A percentile compares a stretch with the other conserved stretches of the same genome.
These are phyloP conservation scores for Pseudopleuronectes americanus DNA, from an alignment of 2,797 vertebrate genomes.

Conservation along the genomic window DNA sequence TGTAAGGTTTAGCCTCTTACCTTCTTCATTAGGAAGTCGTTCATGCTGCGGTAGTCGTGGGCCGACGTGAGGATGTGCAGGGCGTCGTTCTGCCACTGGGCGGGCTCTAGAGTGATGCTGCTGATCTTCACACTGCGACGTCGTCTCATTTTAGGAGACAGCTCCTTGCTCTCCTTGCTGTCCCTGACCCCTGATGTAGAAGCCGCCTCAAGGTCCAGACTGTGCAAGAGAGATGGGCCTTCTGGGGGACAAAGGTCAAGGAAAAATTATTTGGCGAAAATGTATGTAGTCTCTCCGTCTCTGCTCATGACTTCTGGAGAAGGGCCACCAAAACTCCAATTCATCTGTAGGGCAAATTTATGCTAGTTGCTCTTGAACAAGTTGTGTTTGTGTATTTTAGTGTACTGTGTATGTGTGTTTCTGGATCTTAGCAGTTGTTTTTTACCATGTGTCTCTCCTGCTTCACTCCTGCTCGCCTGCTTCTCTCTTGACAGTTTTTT, in stretches of 20 bases:
- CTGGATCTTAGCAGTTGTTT: not conserved
- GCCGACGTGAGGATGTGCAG: slow-evolving; percentile 92
- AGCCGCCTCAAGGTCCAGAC: slow-evolving; percentile 84
- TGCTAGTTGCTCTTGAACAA: not conserved
- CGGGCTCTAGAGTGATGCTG: slow-evolving; percentile 87
- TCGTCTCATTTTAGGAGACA: slow-evolving; percentile 91
- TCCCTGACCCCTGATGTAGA: slow-evolving; percentile 73
- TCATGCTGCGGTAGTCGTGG: slow-evolving; percentile 94
- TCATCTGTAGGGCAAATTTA: no score
- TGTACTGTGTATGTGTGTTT: not conserved
- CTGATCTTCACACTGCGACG: slow-evolving; percentile 94
- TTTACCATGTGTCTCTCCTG: slow-evolving; percentile 62
- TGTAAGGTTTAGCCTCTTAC: slow-evolving; percentile 61
- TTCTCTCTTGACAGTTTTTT: slow-evolving; percentile 88
- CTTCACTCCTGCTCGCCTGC: slow-evolving; percentile 67
- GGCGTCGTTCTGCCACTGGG: slow-evolving; percentile 93
- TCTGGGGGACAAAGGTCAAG: slow-evolving; percentile 37
- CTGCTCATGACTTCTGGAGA: not conserved
- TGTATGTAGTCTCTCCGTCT: not conserved
- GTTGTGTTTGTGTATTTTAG: no score
- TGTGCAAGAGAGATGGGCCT: slow-evolving; percentile 82
- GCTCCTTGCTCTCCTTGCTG: slow-evolving; percentile 95
- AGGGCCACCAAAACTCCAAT: not conserved
- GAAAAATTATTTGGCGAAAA: not conserved
- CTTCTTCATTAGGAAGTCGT: slow-evolving; percentile 98